Percentiles rank a stretch among this genome's conserved stretches.
phyloP scores from a whole-genome alignment of 2,113 vertebrate genomes.

The Oryctolagus cuniculus region mOryCun1.1 NC_091434.1:90081001-90081500 shows the following conservation, averaged over 20 bases:
- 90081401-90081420: background rate
- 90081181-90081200: background rate
- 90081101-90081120: background rate
- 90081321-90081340: constrained; percentile 10
- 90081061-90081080: constrained; percentile 5
- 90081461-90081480: background rate
- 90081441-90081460: background rate
- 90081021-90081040: background rate
- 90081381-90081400: constrained; percentile 33
- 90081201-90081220: constrained; percentile 24
- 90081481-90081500: constrained; percentile 26
- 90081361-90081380: background rate
- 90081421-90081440: background rate
- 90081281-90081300: background rate
- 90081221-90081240: background rate
- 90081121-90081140: background rate
- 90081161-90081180: constrained; percentile 14
- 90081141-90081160: background rate
- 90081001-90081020: background rate
- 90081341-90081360: constrained; percentile 1
- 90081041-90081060: background rate
- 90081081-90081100: background rate
- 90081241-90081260: background rate
- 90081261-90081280: constrained; percentile 32
- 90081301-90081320: constrained; percentile 13